Evolutionary conservation across 1,140 invertebrate species (phyloP).

Genomic region (Latrodectus geometricus): DNA sequence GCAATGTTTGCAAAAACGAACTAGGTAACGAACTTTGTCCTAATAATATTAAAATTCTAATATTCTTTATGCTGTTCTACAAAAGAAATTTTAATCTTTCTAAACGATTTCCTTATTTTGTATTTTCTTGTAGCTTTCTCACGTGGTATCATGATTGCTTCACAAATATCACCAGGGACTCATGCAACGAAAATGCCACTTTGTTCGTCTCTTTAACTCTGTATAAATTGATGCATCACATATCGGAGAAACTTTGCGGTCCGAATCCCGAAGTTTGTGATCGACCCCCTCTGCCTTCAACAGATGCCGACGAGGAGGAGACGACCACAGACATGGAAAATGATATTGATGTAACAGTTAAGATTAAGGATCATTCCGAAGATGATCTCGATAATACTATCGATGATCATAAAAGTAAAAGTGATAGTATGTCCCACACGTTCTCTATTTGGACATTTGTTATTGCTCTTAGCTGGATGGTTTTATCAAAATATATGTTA

Average conservation of each 20-base stretch:
- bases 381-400: no score
- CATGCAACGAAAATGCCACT: conserved; percentile 28
- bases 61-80: background rate
- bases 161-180: conserved; percentile 39
- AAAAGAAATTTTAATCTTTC: background rate
- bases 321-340: background rate
- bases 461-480: no score
- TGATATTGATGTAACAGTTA: no score
- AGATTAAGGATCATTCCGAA: no score
- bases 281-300: conserved; percentile 8
- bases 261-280: background rate
- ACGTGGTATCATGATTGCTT: conserved; percentile 42
- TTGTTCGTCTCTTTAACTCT: conserved; percentile 23
- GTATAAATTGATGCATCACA: conserved; percentile 16
- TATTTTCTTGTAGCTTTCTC: conserved; percentile 19
- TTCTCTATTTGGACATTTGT: no score
- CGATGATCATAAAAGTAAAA: no score
- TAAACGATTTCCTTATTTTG: background rate
- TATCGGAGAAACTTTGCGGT: background rate
- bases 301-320: background rate
- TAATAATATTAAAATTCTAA: background rate
- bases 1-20: no score
- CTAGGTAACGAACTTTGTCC: background rate
- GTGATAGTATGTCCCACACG: no score
- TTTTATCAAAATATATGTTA: no score